These are phyloP conservation scores for Umimayanthus chanpuru DNA, from an alignment of 92 coral and sea anemone genomes.

Conservation along the genomic window DNA sequence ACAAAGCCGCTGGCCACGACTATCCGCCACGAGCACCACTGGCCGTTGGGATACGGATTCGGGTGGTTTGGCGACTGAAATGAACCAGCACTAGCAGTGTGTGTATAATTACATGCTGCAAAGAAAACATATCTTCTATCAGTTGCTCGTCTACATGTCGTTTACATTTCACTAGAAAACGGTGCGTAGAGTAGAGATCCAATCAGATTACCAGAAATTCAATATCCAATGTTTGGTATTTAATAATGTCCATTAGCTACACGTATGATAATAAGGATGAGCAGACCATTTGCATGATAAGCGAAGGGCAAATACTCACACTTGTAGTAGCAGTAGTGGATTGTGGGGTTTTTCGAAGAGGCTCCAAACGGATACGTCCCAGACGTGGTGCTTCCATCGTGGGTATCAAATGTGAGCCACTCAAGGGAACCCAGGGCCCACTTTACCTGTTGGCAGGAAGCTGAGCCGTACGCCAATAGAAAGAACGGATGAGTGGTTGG, in stretches of 20 bases:
- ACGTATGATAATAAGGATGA: no score
- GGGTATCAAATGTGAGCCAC: slow-evolving; percentile 30
- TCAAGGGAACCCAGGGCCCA: slow-evolving; percentile 22
- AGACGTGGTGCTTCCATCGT: background rate
- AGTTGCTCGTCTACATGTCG: no score
- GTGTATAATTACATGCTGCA: slow-evolving; percentile 73
- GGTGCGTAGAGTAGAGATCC: no score
- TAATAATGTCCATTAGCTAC: no score
- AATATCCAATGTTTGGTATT: no score
- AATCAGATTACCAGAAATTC: no score
- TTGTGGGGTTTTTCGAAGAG: background rate
- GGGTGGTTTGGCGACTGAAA: slow-evolving; percentile 80
- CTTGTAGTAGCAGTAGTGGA: slow-evolving; percentile 38
- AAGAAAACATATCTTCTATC: background rate
- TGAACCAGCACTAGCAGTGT: slow-evolving; percentile 49
- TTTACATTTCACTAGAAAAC: no score
- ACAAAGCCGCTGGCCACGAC: slow-evolving; percentile 46
- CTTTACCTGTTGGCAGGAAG: slow-evolving; percentile 53
- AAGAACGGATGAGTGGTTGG: slow-evolving; percentile 60
- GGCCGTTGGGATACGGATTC: slow-evolving; percentile 67
- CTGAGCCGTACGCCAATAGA: slow-evolving; percentile 48
- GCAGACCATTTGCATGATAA: no score
- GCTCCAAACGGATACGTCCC: slow-evolving; percentile 23
- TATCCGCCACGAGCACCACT: slow-evolving; percentile 80
- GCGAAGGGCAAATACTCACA: slow-evolving; percentile 7